Evolutionary conservation across 2,888 invertebrate genomes (phyloP).

Genomic region (Andrena haemorrhoa): DNA sequence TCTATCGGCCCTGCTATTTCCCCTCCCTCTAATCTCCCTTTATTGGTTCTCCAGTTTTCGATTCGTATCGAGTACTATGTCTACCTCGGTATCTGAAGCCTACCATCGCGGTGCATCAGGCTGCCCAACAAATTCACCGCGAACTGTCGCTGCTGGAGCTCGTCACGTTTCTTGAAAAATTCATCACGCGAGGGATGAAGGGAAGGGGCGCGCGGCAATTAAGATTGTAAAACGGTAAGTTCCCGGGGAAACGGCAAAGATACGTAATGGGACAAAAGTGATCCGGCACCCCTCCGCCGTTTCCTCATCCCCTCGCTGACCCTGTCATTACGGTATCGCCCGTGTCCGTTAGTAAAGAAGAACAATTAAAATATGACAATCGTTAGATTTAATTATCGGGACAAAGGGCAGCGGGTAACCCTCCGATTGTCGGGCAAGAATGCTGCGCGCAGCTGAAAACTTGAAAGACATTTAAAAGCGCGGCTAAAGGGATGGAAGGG

Average conservation of each 20-base stretch:
- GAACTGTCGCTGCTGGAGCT: conserved; percentile 2
- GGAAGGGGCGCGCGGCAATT: conserved; percentile 53
- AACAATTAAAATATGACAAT: conserved; percentile 84
- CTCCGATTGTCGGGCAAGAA: conserved; percentile 72
- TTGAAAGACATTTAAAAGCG: conserved; percentile 82
- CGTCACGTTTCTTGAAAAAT: background rate
- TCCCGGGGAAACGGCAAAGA: conserved; percentile 55
- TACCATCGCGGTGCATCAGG: background rate
- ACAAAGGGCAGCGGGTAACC: conserved; percentile 76
- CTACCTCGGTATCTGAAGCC: background rate
- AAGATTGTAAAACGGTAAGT: conserved; percentile 59
- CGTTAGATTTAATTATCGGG: conserved; percentile 84
- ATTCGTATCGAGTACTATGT: conserved; percentile 26
- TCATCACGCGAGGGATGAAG: background rate
- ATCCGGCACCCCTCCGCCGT: conserved; percentile 21
- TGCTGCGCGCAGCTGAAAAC: conserved; percentile 80
- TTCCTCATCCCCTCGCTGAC: conserved; percentile 26
- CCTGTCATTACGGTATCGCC: conserved; percentile 68
- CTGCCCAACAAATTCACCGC: conserved; percentile 4
- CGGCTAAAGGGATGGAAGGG: conserved; percentile 73
- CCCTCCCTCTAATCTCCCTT: background rate
- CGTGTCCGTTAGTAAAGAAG: conserved; percentile 74
- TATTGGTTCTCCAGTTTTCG: conserved; percentile 10
- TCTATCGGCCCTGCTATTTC: conserved; percentile 51
- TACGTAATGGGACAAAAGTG: conserved; percentile 68